These are phyloP conservation scores for Diglossa brunneiventris DNA, from an alignment of 2,113 vertebrate species.

Conservation along the genomic window DNA sequence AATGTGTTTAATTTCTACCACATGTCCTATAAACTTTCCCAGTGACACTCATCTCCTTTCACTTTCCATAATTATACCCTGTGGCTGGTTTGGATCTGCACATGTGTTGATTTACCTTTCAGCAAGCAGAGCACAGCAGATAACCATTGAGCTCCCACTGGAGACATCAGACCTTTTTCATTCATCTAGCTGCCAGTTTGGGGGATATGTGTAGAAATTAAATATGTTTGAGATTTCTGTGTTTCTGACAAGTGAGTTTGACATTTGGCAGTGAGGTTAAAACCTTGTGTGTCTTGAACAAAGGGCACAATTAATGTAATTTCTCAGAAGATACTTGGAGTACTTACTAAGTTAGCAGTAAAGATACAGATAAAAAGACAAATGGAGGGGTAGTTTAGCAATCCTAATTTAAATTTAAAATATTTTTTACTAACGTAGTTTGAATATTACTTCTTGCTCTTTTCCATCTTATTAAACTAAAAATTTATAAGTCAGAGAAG, in stretches of 20 bases:
- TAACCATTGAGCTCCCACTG: neutral
- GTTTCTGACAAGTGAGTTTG: neutral
- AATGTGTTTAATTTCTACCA: neutral
- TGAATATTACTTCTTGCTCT: neutral
- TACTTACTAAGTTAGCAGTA: neutral
- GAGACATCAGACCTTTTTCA: neutral
- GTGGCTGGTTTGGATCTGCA: neutral
- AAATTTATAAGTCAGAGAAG: neutral
- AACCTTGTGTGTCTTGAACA: neutral
- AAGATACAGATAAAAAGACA: neutral
- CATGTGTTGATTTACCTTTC: conserved; percentile 29
- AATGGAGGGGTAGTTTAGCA: neutral
- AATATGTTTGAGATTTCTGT: neutral
- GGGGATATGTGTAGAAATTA: neutral
- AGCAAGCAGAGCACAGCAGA: neutral
- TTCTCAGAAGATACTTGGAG: neutral
- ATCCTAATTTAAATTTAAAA: neutral
- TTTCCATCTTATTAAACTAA: neutral
- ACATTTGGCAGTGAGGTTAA: neutral
- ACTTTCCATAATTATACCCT: conserved; percentile 51
- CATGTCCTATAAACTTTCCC: neutral
- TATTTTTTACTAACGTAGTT: neutral
- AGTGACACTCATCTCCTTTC: conserved; percentile 46
- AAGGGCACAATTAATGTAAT: neutral
- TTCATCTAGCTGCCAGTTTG: neutral